Percentiles rank a stretch among this genome's conserved stretches.
These are phyloP conservation scores for Ormyrus pomaceus DNA, from an alignment of 2,888 invertebrate genomes.

Conservation along the genomic window DNA sequence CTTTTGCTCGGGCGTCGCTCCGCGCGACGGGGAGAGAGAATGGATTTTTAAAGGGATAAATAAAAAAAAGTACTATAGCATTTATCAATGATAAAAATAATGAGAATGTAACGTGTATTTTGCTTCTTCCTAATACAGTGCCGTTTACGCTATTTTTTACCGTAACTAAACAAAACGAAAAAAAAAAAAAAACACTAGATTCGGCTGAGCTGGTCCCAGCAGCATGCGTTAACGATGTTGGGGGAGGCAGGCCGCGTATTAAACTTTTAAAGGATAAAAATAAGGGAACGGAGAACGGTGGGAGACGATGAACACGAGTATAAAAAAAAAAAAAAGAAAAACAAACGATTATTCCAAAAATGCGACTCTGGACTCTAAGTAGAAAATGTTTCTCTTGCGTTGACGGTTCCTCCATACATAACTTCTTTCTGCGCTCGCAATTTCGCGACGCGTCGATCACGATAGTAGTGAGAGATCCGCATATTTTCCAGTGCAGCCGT, in stretches of 20 bases:
- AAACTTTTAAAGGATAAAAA: conserved; percentile 42
- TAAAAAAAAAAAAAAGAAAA: neutral
- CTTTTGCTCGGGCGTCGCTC: too few relatives aligned
- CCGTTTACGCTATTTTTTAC: conserved; percentile 76
- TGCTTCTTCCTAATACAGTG: conserved; percentile 76
- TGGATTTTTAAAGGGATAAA: conserved; percentile 55
- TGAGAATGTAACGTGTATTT: conserved; percentile 74
- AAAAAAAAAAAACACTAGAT: conserved; percentile 57
- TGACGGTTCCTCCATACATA: neutral
- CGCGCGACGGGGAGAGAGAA: conserved; percentile 20
- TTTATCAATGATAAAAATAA: conserved; percentile 73
- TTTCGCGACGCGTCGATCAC: conserved; percentile 21
- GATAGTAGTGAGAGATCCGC: conserved; percentile 16
- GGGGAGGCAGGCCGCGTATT: conserved; percentile 61
- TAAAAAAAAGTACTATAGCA: conserved; percentile 68
- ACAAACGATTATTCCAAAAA: conserved; percentile 32
- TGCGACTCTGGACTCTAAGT: conserved; percentile 41
- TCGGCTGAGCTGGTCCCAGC: conserved; percentile 64
- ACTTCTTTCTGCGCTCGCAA: neutral
- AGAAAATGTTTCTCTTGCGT: neutral
- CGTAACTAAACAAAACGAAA: conserved; percentile 66
- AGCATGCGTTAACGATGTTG: conserved; percentile 64
- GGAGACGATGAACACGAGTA: conserved; percentile 29
- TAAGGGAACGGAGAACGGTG: neutral
- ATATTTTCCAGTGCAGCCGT: conserved; percentile 30